Base-by-base conservation (phyloP, 2,797 vertebrate species). In the Gallinago stenura region DNA sequence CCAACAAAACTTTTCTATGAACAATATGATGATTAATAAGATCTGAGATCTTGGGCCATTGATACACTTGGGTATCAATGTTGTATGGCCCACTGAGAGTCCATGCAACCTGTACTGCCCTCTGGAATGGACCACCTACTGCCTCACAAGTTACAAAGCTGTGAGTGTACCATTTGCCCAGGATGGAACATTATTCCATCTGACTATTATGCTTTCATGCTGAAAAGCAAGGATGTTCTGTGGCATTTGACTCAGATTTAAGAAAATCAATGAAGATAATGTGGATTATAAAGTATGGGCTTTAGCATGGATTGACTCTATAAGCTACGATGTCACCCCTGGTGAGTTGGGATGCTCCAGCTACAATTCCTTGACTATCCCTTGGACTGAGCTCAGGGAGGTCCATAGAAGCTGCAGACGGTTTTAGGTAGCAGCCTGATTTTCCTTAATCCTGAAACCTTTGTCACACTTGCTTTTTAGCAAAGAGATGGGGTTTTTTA, bases 291-390 rank as follows among this genome's bases (percentile, higher is more conserved):
- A 75, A 62, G n/a, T 11, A 28, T 69, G 24, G 57, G 6, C 9
- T 70, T 50, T 20, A 30, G 15, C 4, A 13, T 13, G 37, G 15
- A 15, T 35, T 53, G 60, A 15, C n/a, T 73, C 0, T 73, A 7
- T 14, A 15, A 86, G 1, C 16, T 21, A 5, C 30, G 7, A 5
- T 77, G 3, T 56, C 0, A 7, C 45, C 18, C 10, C 5, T 2
- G 18, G 6, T 45, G 35, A 37, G 8, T 6, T 8, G 4, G 3
- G 14, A 2, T 78, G 31, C 2, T 24, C 8, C 64, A 85, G 43
- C 22, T 66, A 9, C 16, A 31, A 4, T 64, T 65, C 41, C 4
- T 1, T 18, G n/a, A 24, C 2, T 5, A 41, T 39, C 7, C 6
- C 18, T 35, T 37, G 12, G 17, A 24, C 19, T 53, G 61, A 57